Evolutionary conservation across 2,797 vertebrate species (phyloP), one percentile per base, ranked within the genome.

Genomic region (Hippocampus kuda): DNA sequence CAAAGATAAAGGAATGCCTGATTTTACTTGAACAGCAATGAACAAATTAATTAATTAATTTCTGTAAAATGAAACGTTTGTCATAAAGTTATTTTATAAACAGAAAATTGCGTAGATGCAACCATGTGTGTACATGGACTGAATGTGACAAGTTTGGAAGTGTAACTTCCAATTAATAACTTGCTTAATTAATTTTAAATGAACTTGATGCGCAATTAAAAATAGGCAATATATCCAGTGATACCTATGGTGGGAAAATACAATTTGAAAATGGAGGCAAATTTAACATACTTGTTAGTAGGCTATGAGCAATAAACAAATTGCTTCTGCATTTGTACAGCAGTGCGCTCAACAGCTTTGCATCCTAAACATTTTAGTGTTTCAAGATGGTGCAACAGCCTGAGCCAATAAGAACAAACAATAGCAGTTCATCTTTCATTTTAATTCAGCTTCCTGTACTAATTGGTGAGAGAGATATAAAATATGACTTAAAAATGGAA

Each of bases 401-500:
- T 62, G 60, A 62, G 60, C 30, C n/a, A 46, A 27, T 65, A 46
- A 48, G 8, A 48, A 46, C n/a, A 27, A 49, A 26, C 44, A 30
- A 24, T 51, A 34, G 26, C 26, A 11, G 26, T 27, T 49, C n/a
- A 46, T 66, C 24, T 7, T 30, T 16, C 26, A 49, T 26, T 46
- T 66, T 18, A 53, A 18, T 49, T 48, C 65, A 80, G 79, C 67
- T 67, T 53, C 80, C 68, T 68, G 75, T 70, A 75, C 75, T 85
- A 75, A 64, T 83, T 76, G 73, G 75, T 79, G 72, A 73, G 75
- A 79, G 72, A 73, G 65, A 76, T 73, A 77, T 70, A 67, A 59
- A 70, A 78, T 75, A 74, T 82, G 68, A 75, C 74, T 74, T 80
- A 77, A 77, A 82, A 84, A 86, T 80, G 76, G 78, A 83, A 85